Base-by-base conservation (phyloP, 2,888 invertebrate genomes). In the Tenthredo mesomela region DNA sequence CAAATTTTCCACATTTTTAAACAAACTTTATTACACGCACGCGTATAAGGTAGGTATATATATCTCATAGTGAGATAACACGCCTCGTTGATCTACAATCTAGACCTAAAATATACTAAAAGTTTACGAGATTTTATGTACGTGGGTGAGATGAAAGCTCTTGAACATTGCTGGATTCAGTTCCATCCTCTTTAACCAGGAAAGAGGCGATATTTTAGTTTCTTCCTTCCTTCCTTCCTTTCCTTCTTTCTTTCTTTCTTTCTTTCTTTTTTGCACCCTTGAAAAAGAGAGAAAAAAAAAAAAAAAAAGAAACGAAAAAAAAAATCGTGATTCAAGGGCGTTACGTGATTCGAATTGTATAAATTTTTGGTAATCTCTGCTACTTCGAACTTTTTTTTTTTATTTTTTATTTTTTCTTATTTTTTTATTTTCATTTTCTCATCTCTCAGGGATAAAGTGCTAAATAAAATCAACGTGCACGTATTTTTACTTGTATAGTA, bases 161-260 rank as follows among this genome's bases (percentile, higher is more conserved):
- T 67, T 0, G n/a, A 54, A n/a, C 7, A 54, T 6, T 54, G 10
- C n/a, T n/a, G 54, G n/a, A 54, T 54, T 7, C 54, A 54, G 54
- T 54, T 70, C 70, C 70, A 70, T 70, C 70, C 37, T 33, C 70
- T 70, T 70, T 70, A 70, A 70, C 70, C 50, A 5, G 70, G 37
- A 37, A 15, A 70, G 70, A 37, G 15, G 37, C 2, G 29, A 70
- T 33, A 54, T 54, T 54, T 54, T n/a, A 54, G 54, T 54, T 54
- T 7, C 54, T n/a, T 54, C n/a, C 54, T 54, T 54, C 54, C 54
- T n/a, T 54, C 6, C n/a, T n/a, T n/a, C n/a, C n/a, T n/a, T n/a
- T n/a, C n/a, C n/a, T n/a, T n/a, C n/a, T 47, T 47, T 1, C 15
- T 50, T 50, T n/a, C 18, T n/a, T 6, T n/a, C 54, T 33, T 37